phyloP scores from a whole-genome alignment of 2,113 vertebrate species.

The Amblyopsis rosae region DNA sequence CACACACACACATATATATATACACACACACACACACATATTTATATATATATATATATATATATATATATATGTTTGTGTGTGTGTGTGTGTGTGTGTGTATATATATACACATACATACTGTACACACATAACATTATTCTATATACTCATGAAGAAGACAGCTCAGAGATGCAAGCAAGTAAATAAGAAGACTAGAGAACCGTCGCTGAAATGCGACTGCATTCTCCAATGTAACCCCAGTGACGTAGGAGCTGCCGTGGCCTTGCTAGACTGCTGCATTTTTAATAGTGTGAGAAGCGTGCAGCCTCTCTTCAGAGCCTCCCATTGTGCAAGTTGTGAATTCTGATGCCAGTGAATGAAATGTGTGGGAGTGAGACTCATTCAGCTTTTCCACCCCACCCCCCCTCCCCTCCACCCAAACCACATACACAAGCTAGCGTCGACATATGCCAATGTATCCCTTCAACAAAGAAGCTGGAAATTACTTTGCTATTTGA shows the following conservation, averaged over 20 bases:
- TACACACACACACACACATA: no score
- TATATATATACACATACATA: no score
- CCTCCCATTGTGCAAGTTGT: conserved; percentile 74
- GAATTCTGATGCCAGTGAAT: conserved; percentile 80
- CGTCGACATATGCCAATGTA: conserved; percentile 54
- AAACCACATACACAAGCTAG: conserved; percentile 4
- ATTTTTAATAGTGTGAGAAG: conserved; percentile 81
- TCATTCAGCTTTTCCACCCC: conserved; percentile 72
- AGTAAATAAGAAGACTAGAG: conserved; percentile 64
- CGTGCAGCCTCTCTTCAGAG: conserved; percentile 67
- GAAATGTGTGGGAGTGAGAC: conserved; percentile 76
- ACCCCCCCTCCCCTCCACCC: conserved; percentile 53
- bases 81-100: no score
- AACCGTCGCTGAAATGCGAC: conserved; percentile 74
- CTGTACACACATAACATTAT: no score
- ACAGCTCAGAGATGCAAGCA: conserved; percentile 48
- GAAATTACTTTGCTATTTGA: conserved; percentile 21
- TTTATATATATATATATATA: fast-evolving
- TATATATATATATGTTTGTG: no score
- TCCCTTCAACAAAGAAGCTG: conserved; percentile 36
- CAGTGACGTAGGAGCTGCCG: conserved; percentile 76
- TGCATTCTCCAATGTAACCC: conserved; percentile 77
- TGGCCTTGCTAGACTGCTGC: conserved; percentile 79
- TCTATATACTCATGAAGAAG: conserved; percentile 31
- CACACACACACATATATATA: no score